Evolutionary conservation across 2,113 vertebrate genomes (phyloP), one percentile per base, ranked within the genome.

Genomic region (Chloropsis hardwickii): DNA sequence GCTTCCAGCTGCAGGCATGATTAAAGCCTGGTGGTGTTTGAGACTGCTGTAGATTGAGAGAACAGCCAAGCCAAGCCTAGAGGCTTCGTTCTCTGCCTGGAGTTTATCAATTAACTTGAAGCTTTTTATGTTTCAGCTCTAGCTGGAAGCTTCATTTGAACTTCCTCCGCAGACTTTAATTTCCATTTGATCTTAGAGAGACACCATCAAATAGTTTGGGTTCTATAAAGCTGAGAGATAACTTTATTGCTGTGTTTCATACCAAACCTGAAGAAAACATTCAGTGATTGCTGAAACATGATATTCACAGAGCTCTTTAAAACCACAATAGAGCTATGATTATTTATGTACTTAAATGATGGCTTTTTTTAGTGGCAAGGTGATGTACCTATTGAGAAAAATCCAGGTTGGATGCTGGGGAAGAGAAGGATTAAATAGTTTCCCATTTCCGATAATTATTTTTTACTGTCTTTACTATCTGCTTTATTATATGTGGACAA

Each of bases 91-190:
- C 96, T 92, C 62, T 95, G 79, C 96, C 71, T 94, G 87, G 80
- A 96, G 95, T 95, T 97, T 97, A 95, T 96, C 96, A 96, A 95
- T 92, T 95, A 96, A 93, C 92, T 93, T 85, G 19, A 57, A 93
- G 61, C 94, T 95, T 95, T 94, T 97, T 85, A 92, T 93, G 92
- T 96, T 94, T 79, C 51, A 95, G 60, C 57, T 96, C 70, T 97
- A 97, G 87, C 94, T 94, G 71, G 91, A 97, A 97, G 94, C 64
- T 97, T 95, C 92, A 96, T 96, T 96, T 97, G 93, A 96, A 94
- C 96, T 96, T 97, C 96, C 96, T 97, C 92, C 81, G 47, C 95
- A 97, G 79, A 89, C 80, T 93, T 96, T 90, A 93, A 95, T 93
- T 96, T 95, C 77, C 64, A 94, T 96, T 97, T 97, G 95, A 97